Conservation (phyloP, 2,888 invertebrate species). For the Rhagonycha fulva region DNA sequence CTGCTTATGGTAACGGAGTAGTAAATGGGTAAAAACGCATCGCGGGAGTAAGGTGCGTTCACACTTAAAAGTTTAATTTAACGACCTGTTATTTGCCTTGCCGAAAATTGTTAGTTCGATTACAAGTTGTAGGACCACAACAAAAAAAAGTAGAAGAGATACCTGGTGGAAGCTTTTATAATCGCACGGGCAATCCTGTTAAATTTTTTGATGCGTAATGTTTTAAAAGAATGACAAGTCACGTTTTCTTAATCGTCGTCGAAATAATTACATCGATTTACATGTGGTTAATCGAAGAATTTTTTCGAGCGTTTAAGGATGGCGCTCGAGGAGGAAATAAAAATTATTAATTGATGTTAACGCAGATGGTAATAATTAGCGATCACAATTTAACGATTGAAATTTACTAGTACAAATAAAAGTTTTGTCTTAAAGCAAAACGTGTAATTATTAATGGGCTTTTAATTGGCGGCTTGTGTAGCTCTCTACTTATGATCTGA, state of each 20-base stretch:
- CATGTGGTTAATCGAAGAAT: background rate
- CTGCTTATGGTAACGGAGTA: background rate
- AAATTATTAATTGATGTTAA: background rate
- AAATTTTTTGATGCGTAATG: conserved; percentile 2
- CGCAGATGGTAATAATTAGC: background rate
- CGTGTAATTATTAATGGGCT: conserved; percentile 39
- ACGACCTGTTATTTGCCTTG: background rate
- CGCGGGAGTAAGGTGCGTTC: background rate
- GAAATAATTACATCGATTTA: background rate
- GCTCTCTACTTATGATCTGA: conserved; percentile 36
- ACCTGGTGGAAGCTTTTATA: background rate
- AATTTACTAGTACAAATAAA: conserved; percentile 22
- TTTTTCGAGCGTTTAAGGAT: background rate
- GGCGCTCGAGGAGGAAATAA: background rate
- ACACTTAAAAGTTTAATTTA: background rate
- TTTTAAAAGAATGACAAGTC: background rate
- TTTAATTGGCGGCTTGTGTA: conserved; percentile 39
- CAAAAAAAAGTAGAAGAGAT: background rate
- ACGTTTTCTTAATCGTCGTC: conserved; percentile 1
- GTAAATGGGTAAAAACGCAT: background rate
- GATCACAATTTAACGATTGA: conserved; percentile 5
- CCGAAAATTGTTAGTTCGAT: background rate
- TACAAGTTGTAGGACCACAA: background rate
- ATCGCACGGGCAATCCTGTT: background rate
- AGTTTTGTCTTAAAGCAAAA: conserved; percentile 24